phyloP scores from a whole-genome alignment of 1,140 invertebrate genomes.

The Bombus confusus region DNA sequence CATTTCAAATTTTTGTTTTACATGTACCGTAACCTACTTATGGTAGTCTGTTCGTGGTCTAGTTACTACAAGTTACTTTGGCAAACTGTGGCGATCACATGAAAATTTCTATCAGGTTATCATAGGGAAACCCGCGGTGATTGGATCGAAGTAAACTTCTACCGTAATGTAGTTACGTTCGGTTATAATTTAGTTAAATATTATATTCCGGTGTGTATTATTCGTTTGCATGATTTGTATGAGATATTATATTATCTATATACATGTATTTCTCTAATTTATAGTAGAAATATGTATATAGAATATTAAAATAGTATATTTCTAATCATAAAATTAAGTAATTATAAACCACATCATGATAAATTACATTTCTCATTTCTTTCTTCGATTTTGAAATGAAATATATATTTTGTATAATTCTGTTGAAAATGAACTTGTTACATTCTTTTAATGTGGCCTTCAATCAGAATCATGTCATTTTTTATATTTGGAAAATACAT shows the following conservation, averaged over 20 bases:
- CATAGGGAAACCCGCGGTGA: neutral
- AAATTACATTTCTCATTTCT: too few relatives aligned
- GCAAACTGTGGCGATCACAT: neutral
- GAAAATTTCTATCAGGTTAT: neutral
- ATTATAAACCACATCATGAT: too few relatives aligned
- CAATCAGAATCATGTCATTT: too few relatives aligned
- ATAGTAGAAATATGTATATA: neutral
- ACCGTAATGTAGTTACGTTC: neutral
- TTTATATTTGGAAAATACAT: neutral
- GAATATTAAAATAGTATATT: neutral
- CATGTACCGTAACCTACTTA: neutral
- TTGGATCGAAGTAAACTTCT: neutral
- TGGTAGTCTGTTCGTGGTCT: neutral
- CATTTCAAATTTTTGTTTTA: neutral
- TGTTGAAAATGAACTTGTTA: too few relatives aligned
- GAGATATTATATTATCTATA: too few relatives aligned
- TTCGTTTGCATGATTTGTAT: neutral
- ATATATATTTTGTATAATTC: too few relatives aligned
- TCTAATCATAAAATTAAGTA: neutral
- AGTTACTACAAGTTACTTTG: constrained; percentile 5
- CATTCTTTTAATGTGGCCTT: too few relatives aligned
- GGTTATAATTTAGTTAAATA: neutral
- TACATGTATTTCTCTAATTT: neutral
- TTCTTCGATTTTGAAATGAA: too few relatives aligned
- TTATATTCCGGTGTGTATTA: neutral